Percentiles rank a stretch among this genome's conserved stretches.
phyloP scores from a whole-genome alignment of 2,797 vertebrate genomes.

The Danio tinwini region DNA sequence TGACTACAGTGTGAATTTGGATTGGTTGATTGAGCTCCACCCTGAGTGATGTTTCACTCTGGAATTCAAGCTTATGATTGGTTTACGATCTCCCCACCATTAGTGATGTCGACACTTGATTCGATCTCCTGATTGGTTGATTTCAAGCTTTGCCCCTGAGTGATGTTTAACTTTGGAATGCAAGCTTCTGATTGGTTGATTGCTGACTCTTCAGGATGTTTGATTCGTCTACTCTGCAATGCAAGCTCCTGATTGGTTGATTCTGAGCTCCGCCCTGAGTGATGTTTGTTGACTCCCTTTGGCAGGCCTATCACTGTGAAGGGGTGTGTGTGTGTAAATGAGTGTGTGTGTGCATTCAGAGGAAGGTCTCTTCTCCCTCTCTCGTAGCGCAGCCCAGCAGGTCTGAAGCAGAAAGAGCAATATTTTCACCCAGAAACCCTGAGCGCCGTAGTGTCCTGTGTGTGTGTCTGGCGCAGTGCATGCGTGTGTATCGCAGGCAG shows the following conservation, averaged over 20 bases:
- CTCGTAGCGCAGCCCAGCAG: conserved; percentile 53
- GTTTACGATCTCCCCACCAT: too few relatives aligned
- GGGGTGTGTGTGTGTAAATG: conserved; percentile 49
- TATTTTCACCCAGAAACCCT: conserved; percentile 27
- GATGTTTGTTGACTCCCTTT: conserved; percentile 48
- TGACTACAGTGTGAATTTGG: too few relatives aligned
- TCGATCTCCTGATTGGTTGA: too few relatives aligned
- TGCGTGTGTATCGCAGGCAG: conserved; percentile 56
- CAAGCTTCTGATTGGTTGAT: neutral
- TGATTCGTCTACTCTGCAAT: too few relatives aligned
- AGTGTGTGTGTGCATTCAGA: conserved; percentile 46
- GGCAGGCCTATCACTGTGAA: conserved; percentile 77
- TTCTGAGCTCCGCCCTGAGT: conserved; percentile 16
- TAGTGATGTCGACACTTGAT: too few relatives aligned
- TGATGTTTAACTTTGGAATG: neutral
- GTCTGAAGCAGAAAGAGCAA: conserved; percentile 55
- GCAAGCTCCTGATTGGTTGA: neutral
- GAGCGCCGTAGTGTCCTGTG: conserved; percentile 23
- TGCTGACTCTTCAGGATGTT: too few relatives aligned
- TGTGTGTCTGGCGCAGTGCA: conserved; percentile 11
- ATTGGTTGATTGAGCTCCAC: neutral
- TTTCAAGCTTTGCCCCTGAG: too few relatives aligned
- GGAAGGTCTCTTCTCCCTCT: conserved; percentile 24
- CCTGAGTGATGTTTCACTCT: neutral
- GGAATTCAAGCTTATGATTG: too few relatives aligned